Base-by-base conservation (phyloP, 2,113 vertebrate species). In the Phylloscopus whistleri region DNA sequence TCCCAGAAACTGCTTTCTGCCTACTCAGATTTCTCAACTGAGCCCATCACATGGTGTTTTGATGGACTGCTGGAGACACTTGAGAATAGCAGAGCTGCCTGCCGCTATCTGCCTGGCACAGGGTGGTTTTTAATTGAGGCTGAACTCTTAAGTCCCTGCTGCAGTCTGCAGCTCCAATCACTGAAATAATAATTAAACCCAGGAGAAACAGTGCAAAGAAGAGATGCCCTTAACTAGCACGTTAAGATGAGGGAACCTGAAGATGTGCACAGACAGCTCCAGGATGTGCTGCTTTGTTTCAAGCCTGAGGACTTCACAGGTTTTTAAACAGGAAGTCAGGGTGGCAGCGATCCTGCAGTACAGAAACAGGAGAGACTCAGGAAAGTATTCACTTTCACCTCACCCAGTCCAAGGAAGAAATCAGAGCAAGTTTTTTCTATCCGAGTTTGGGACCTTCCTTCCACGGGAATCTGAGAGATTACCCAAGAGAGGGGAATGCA, bases 1-100 rank as follows among this genome's bases (percentile, higher is more conserved):
- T 60, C 90, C 95, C 90, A 96, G 90, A 93, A 95, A 97, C 90
- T 91, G 95, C 93, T 94, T 95, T 95, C 94, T 96, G 93, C 95
- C 94, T 95, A 86, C 95, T 97, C 94, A 84, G 89, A 94, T 96
- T 96, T 96, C 94, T 95, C 95, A 83, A 39, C 88, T 35, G 83
- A 88, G 81, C 7, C 0, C 3, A 93, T 94, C 94, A 95, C 92
- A 90, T 87, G 94, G 90, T 80, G 83, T 74, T 94, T 49, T 31
- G 73, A 55, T 70, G 85, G 87, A 80, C 93, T 73, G 93, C 84
- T 77, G 92, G 88, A 83, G 94, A 95, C 91, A 90, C 95, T 91
- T 83, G 91, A 91, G 94, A 91, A 79, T 9, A 91, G 91, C 89
- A 93, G 82, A 4, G 63, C 91, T 93, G 94, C 87, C 93, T 85